Percentiles rank a stretch among this genome's conserved stretches.
These are phyloP conservation scores for Diglossa cyanea DNA, from an alignment of 2,797 vertebrate genomes.

Conservation along the genomic window DNA sequence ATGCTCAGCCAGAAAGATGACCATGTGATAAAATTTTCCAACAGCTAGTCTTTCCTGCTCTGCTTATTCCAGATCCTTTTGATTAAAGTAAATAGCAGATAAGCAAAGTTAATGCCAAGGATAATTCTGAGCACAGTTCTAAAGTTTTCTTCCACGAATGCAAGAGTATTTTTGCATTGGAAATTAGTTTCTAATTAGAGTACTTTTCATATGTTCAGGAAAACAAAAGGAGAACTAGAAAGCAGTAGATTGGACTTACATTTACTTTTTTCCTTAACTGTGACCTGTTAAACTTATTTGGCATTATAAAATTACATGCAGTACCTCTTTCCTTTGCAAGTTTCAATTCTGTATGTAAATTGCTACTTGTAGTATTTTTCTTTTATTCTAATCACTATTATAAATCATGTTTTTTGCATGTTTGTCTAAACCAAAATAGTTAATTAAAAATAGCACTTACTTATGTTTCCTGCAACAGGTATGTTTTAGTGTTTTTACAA, in stretches of 20 bases:
- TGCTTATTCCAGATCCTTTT: neutral
- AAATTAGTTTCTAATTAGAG: neutral
- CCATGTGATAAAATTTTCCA: slow-evolving; percentile 2
- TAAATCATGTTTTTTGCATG: neutral
- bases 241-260: neutral
- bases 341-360: neutral
- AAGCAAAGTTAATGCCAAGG: neutral
- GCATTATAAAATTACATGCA: neutral
- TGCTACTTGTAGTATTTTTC: neutral
- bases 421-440: neutral
- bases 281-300: neutral
- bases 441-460: neutral
- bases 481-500: neutral
- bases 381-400: neutral
- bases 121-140: neutral
- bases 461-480: neutral
- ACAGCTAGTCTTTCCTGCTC: neutral
- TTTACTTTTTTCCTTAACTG: neutral
- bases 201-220: neutral
- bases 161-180: neutral
- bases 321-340: neutral
- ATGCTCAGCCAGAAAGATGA: neutral
- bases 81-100: slow-evolving; percentile 5
- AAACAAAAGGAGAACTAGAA: neutral
- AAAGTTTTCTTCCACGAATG: neutral